Evolutionary conservation across 1,140 invertebrate species (phyloP), one percentile per base, ranked within the genome.

Genomic region (Amyelois transitella): DNA sequence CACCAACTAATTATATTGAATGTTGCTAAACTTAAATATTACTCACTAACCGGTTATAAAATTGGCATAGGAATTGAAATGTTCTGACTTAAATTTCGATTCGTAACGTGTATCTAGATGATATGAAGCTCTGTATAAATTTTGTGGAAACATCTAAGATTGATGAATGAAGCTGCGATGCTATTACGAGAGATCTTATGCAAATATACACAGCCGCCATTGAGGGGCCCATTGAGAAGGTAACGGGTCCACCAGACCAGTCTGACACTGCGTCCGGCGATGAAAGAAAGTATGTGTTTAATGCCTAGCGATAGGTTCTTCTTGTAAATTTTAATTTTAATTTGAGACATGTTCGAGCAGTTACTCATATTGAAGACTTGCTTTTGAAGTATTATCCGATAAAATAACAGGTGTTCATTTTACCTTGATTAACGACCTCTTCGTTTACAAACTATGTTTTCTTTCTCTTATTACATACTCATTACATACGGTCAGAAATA

Each of bases 141-240:
- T 49, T 49, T 21, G 20, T 43, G 14, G 51, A 52, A 52, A 52
- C 18, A 55, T 60, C 52, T 18, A 38, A 56, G 47, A 52, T 60
- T 55, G 57, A 64, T 65, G 62, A 58, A 65, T 25, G 44, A 28
- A 43, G 25, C 20, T 17, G 25, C 25, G 58, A 54, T 55, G 28
- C 17, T 38, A 28, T 32, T 32, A 59, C 56, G 53, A 52, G 49
- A 45, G 43, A 24, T 48, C 54, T 55, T 66, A 66, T 66, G 63
- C 63, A 66, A 66, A 66, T 62, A 58, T 50, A 52, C 19, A 22
- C 8, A 47, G 53, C 28, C 17, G 32, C 53, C 53, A 55, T 49
- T 55, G 53, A 50, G 53, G 14, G 53, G 28, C 19, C 56, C 63
- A 66, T 66, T 66, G 59, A 66, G 28, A 53, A 51, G 55, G 48